Percentiles rank a stretch among this genome's conserved stretches.
These are phyloP conservation scores for Apostichopus parvimensis DNA, from an alignment of 35 echinoderm and acorn worm genomes.

Conservation along the genomic window DNA sequence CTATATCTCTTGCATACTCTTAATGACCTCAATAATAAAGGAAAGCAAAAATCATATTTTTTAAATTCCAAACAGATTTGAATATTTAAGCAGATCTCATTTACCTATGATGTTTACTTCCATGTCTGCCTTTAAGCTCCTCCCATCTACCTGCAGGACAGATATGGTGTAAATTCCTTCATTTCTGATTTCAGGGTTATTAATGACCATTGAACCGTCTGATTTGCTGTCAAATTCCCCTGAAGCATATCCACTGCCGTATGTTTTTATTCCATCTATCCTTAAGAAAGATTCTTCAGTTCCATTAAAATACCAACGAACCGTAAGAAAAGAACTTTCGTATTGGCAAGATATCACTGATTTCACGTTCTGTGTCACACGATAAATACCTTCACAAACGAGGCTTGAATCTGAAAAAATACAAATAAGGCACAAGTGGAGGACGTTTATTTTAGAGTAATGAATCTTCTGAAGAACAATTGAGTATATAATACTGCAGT, in stretches of 20 bases:
- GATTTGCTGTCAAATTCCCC: background rate
- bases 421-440: background rate
- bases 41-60: background rate
- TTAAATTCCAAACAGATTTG: background rate
- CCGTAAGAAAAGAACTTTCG: background rate
- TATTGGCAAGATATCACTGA: background rate
- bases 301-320: background rate
- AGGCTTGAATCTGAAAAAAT: background rate
- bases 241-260: background rate
- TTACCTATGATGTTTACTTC: background rate
- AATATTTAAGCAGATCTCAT: background rate
- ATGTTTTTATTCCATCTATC: background rate
- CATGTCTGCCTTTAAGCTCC: background rate
- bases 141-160: background rate
- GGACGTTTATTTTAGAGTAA: too few species aligned
- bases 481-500: too few species aligned
- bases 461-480: too few species aligned
- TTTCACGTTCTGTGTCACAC: background rate
- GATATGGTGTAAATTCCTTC: constrained; percentile 3
- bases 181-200: background rate
- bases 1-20: too few species aligned
- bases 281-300: background rate
- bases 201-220: constrained; percentile 8
- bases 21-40: too few species aligned
- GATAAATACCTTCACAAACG: background rate